A percentile compares a stretch with the other conserved stretches of the same genome.
phyloP scores from a whole-genome alignment of 2,888 invertebrate species.

The Athalia rosae region DNA sequence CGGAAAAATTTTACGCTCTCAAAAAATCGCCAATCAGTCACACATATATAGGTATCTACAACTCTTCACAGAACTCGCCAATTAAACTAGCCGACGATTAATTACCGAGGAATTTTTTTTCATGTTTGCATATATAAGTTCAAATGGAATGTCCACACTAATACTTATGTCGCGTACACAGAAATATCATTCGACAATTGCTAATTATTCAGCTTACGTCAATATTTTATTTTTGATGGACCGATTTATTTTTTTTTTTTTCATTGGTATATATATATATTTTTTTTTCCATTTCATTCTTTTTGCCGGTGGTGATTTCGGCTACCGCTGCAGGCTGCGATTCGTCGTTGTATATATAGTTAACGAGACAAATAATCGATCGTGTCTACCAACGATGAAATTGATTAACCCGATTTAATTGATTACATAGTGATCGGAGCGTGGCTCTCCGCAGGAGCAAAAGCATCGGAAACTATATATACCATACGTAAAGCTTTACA shows the following conservation, averaged over 20 bases:
- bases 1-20: background rate
- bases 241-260: too few relatives aligned
- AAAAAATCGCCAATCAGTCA: conserved; percentile 28
- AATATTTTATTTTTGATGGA: too few relatives aligned
- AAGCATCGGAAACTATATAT: too few relatives aligned
- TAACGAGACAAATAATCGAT: conserved; percentile 31
- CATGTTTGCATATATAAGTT: too few relatives aligned
- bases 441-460: conserved; percentile 6
- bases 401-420: conserved; percentile 36
- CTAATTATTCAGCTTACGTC: too few relatives aligned
- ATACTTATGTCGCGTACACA: too few relatives aligned
- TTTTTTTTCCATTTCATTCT: background rate
- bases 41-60: too few relatives aligned
- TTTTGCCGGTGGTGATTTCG: background rate
- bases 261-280: too few relatives aligned
- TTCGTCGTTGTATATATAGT: conserved; percentile 14
- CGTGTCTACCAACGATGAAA: conserved; percentile 29
- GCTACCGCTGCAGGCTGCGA: background rate
- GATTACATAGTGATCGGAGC: conserved; percentile 33
- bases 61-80: too few relatives aligned
- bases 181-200: too few relatives aligned
- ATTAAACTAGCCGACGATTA: conserved; percentile 6
- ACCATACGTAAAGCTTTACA: background rate
- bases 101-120: too few relatives aligned
- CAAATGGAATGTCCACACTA: too few relatives aligned